phyloP scores from a whole-genome alignment of 64 coral and sea anemone species.

The Stichodactyla mertensii region DNA sequence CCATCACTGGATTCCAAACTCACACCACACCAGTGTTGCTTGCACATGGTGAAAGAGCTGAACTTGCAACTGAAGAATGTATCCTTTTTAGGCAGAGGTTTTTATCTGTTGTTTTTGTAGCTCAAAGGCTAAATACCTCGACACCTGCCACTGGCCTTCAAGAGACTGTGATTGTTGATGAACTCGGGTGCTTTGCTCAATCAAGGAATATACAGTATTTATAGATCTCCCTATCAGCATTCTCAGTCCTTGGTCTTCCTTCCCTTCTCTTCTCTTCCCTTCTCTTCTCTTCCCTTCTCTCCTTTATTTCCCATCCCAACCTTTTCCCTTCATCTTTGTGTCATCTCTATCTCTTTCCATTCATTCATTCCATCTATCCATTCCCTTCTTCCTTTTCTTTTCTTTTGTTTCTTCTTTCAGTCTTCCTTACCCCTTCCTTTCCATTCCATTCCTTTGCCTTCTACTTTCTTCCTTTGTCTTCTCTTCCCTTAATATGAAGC shows the following conservation, averaged over 20 bases:
- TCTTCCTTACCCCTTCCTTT: no score
- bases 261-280: background rate
- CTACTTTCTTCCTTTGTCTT: no score
- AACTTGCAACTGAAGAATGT: slow-evolving; percentile 99
- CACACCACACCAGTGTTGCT: slow-evolving; percentile 94
- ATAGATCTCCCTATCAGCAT: background rate
- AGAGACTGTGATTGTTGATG: no score
- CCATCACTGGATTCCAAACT: slow-evolving; percentile 97
- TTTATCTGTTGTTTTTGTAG: no score
- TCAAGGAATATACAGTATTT: no score
- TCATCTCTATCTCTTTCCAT: background rate
- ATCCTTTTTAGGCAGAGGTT: slow-evolving; percentile 55
- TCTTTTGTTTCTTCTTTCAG: background rate
- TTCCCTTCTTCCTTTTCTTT: background rate
- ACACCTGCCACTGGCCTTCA: no score
- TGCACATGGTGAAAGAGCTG: slow-evolving; percentile 92
- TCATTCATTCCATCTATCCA: background rate
- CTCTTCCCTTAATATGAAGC: no score
- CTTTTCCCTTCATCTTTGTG: background rate
- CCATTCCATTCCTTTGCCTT: no score
- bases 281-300: background rate
- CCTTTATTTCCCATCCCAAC: background rate
- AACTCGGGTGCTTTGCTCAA: no score
- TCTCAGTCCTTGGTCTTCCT: background rate
- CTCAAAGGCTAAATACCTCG: no score